phyloP scores from a whole-genome alignment of 2,888 invertebrate genomes.

The Ellobium chinense region DNA sequence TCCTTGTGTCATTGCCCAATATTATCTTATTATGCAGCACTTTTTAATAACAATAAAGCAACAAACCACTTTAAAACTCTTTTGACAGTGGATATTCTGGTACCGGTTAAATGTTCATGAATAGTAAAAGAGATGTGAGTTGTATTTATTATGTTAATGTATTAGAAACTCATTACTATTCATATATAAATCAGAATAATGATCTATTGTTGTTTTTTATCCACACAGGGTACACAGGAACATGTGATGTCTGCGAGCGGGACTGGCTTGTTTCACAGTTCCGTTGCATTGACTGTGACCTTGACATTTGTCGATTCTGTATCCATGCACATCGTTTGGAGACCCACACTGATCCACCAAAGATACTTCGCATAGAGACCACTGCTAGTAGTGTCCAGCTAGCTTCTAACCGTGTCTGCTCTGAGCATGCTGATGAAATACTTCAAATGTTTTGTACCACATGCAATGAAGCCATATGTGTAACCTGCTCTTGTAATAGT shows the following conservation, averaged over 20 bases:
- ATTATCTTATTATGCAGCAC: no score
- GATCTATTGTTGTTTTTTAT: no score
- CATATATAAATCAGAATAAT: no score
- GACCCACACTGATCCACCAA: conserved; percentile 53
- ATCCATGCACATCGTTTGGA: conserved; percentile 69
- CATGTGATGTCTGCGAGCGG: conserved; percentile 66
- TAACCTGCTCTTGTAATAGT: conserved; percentile 63
- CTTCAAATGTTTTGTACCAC: conserved; percentile 68
- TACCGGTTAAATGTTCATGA: no score
- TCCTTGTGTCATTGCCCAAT: no score
- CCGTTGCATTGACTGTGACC: conserved; percentile 70
- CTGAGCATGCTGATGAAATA: conserved; percentile 59
- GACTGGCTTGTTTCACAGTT: conserved; percentile 69
- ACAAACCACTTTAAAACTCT: no score
- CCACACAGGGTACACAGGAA: conserved; percentile 52
- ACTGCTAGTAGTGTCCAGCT: conserved; percentile 42
- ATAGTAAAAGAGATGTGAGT: no score
- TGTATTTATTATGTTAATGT: no score
- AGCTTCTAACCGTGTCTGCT: conserved; percentile 59
- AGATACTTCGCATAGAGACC: conserved; percentile 68
- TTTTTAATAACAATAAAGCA: no score
- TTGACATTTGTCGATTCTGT: conserved; percentile 71
- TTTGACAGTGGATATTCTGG: no score
- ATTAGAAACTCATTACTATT: no score
- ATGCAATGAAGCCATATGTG: conserved; percentile 64